phyloP scores from a whole-genome alignment of 2,113 vertebrate species.

The Gymnocephalus cernua region DNA sequence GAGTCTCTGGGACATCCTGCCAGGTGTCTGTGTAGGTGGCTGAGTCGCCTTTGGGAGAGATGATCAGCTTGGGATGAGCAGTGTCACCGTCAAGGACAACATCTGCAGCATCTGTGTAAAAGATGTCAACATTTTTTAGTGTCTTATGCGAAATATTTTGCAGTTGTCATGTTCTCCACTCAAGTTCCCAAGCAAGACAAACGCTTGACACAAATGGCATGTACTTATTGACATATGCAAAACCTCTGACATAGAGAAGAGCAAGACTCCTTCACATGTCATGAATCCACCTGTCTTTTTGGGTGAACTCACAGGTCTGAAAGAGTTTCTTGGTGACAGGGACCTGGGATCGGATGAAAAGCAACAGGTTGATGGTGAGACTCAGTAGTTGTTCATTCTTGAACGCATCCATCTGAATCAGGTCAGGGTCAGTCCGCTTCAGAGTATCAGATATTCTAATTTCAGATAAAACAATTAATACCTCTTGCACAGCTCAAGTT shows the following conservation, averaged over 20 bases:
- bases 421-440: slow-evolving; percentile 70
- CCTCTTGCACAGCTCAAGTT: not conserved
- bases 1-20: slow-evolving; percentile 81
- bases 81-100: slow-evolving; percentile 72
- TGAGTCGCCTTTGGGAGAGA: slow-evolving; percentile 68
- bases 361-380: slow-evolving; percentile 74
- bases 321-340: slow-evolving; percentile 78
- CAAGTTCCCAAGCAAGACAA: not conserved
- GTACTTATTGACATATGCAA: not conserved
- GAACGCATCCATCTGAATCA: slow-evolving; percentile 73
- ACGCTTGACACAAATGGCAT: not conserved
- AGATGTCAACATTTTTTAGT: not conserved
- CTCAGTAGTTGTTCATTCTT: slow-evolving; percentile 75
- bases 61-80: slow-evolving; percentile 75
- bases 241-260: slow-evolving; percentile 13
- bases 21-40: slow-evolving; percentile 75
- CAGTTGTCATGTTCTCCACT: not conserved
- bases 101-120: slow-evolving; percentile 65
- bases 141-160: not conserved
- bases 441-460: slow-evolving; percentile 64
- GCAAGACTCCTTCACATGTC: not conserved
- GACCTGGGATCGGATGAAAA: slow-evolving; percentile 79
- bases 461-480: not conserved
- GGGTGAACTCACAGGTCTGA: slow-evolving; percentile 78
- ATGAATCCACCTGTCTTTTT: not conserved